Evolutionary conservation across 1,140 invertebrate genomes (phyloP), one percentile per base, ranked within the genome.

Genomic region (Drosophila sproati): DNA sequence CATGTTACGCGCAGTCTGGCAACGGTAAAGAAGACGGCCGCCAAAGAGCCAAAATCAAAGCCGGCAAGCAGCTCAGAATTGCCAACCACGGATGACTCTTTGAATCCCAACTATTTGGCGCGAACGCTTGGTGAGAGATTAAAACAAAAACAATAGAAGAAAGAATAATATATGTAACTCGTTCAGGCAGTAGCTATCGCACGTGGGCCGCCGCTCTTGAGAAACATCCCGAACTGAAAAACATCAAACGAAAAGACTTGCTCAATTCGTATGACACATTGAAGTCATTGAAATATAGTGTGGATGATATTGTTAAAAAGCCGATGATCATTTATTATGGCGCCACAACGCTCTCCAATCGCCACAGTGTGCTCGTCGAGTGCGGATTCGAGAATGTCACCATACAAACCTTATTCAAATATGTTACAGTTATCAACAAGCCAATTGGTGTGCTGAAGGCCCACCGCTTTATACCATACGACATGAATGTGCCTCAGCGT

Each of bases 291-390:
- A 70, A 77, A 0, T 92, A 94, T 31, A 92, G 80, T 10, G 75
- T 92, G 1, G 73, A 92, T 34, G 93, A 94, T 34, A 94, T 94
- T 4, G 89, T 93, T 28, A 29, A 89, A 7, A 91, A 94, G 62
- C 93, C 93, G n/a, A 93, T 94, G 91, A 82, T 94, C 4, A 93
- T 94, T 43, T 93, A 93, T 47, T 93, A 94, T 82, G 94, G 94
- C 71, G 91, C 92, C 4, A 91, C 93, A 57, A 94, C 93, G 35
- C 85, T 94, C 64, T 93, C 93, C 10, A 94, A 94, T 82, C 93
- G 94, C 75, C 93, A 93, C 55, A 93, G 92, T 77, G 94, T 94
- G 43, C 80, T 94, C 3, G 88, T 82, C 61, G 94, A 94, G 88
- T 94, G 94, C 91, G 92, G 93, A 0, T 94, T 94, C 73, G 48